A percentile compares a stretch with the other conserved stretches of the same genome.
Conservation (phyloP, 2,888 invertebrate species). For the Amphiduros pacificus region DNA sequence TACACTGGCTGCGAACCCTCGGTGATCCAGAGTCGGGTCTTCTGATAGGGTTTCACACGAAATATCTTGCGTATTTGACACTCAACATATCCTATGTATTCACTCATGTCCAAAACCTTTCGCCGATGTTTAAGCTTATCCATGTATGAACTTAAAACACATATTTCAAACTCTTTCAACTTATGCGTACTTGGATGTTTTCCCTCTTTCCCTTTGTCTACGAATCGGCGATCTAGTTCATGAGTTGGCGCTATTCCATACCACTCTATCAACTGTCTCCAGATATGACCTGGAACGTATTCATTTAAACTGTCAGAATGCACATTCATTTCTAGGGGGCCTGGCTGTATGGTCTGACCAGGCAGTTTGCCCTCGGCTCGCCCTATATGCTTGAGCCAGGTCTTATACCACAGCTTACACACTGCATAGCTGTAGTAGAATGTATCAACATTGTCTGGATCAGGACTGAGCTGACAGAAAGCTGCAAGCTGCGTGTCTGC, state of each 20-base stretch:
- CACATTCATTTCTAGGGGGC: background rate
- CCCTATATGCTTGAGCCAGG: background rate
- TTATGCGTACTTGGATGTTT: background rate
- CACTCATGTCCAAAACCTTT: background rate
- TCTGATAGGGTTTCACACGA: background rate
- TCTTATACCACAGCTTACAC: background rate
- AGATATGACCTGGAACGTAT: background rate
- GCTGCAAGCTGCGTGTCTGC: background rate
- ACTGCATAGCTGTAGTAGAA: background rate
- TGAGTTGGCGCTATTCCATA: background rate
- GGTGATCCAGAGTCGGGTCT: background rate
- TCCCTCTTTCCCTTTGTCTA: too few relatives aligned
- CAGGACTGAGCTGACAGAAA: background rate
- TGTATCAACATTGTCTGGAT: background rate
- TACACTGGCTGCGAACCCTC: constrained; percentile 10
- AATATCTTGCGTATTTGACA: background rate
- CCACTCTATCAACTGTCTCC: background rate
- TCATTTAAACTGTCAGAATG: background rate
- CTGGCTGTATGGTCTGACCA: background rate
- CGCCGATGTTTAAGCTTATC: background rate
- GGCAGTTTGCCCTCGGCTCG: background rate
- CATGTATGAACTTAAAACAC: background rate
- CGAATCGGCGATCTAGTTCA: background rate
- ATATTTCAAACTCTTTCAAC: background rate
- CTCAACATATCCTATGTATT: background rate